A percentile compares a stretch with the other conserved stretches of the same genome.
These are phyloP conservation scores for Lagopus muta DNA, from an alignment of 2,113 vertebrate species.

Conservation along the genomic window DNA sequence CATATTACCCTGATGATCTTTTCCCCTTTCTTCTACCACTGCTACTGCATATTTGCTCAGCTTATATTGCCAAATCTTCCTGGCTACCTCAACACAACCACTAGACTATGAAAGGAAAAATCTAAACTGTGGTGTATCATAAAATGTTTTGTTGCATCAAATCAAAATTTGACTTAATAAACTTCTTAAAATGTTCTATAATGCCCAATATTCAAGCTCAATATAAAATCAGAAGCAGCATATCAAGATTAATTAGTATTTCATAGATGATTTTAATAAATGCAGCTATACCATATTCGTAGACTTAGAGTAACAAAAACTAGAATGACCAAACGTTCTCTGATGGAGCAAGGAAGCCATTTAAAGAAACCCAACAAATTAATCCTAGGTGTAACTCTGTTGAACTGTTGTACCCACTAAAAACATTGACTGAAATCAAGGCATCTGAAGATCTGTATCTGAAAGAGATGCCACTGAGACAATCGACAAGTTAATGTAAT, in stretches of 20 bases:
- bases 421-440: constrained; percentile 6
- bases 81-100: background rate
- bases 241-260: background rate
- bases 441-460: background rate
- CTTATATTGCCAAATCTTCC: background rate
- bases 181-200: background rate
- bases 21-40: background rate
- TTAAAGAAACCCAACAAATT: background rate
- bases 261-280: constrained; percentile 13
- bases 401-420: background rate
- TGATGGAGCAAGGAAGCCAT: background rate
- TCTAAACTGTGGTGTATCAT: background rate
- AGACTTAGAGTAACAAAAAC: background rate
- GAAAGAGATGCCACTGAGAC: background rate
- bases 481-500: constrained; percentile 16
- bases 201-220: background rate
- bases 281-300: background rate
- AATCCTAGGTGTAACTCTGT: background rate
- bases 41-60: background rate
- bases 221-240: background rate
- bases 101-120: background rate
- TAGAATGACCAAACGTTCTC: background rate
- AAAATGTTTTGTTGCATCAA: background rate
- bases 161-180: background rate
- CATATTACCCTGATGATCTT: background rate